phyloP scores from a whole-genome alignment of 2,888 invertebrate genomes.

The Orchesellides sinensis region DNA sequence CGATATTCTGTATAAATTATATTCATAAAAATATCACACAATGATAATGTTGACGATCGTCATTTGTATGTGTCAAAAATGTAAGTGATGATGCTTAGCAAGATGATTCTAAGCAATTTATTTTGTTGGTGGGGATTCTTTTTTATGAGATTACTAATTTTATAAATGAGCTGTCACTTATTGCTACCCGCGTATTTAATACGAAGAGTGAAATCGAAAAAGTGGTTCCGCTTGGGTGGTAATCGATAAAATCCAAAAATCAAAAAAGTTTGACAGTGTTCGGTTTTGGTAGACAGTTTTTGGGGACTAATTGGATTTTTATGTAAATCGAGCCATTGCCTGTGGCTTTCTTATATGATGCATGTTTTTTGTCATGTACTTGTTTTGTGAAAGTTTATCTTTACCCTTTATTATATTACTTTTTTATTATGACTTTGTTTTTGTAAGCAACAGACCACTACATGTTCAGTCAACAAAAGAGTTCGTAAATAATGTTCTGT shows the following conservation, averaged over 20 bases:
- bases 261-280: slow-evolving; percentile 3
- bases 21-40: too few relatives aligned
- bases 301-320: slow-evolving; percentile 55
- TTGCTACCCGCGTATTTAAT: neutral
- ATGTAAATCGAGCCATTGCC: slow-evolving; percentile 9
- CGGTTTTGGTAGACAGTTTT: neutral
- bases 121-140: neutral
- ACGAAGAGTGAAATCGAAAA: too few relatives aligned
- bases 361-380: too few relatives aligned
- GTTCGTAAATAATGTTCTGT: too few relatives aligned
- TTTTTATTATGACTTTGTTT: neutral
- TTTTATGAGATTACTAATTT: slow-evolving; percentile 44
- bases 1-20: too few relatives aligned
- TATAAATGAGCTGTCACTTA: slow-evolving; percentile 34
- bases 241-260: neutral
- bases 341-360: neutral
- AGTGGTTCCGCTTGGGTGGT: neutral
- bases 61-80: slow-evolving; percentile 38
- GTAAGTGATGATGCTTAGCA: slow-evolving; percentile 10
- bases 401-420: neutral
- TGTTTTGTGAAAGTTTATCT: too few relatives aligned
- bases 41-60: slow-evolving; percentile 15
- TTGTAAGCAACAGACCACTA: too few relatives aligned
- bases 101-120: slow-evolving; percentile 21
- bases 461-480: too few relatives aligned